Evolutionary conservation across 1,140 invertebrate species (phyloP), one percentile per base, ranked within the genome.

Genomic region (Callitettix versicolor): DNA sequence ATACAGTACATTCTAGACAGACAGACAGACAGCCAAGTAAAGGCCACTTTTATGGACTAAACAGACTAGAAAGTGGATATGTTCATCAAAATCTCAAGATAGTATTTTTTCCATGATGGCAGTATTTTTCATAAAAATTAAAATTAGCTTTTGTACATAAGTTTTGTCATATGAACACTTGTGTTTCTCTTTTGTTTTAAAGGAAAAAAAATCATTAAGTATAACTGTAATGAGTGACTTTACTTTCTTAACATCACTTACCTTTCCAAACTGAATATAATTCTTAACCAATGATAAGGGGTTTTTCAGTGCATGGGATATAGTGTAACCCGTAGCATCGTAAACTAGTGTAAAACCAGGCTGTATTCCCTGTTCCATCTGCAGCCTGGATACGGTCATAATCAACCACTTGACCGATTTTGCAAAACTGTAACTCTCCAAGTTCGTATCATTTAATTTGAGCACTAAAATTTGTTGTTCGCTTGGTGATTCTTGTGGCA

Each of bases 351-450:
- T 60, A 46, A 60, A 64, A 0, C 63, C 65, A 9, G 57, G 52
- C 7, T 53, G 47, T 30, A 56, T 62, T 7, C 64, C 64, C 9
- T 43, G 20, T 26, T 57, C 48, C 21, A 62, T 26, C 30, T 62
- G 52, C 7, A 58, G 36, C 2, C 55, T 18, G n/a, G 56, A 51
- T 5, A 59, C 55, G 0, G 54, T 52, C 62, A 65, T 65, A 15
- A 61, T 40, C 4, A 60, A 42, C 43, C 61, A 58, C 52, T 62
- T 65, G 11, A 59, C 51, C 58, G 48, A 62, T 49, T 78, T 72
- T 1, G 70, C 65, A 56, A 79, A 78, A 21, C 72, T 71, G 58
- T 79, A 86, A 53, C 75, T 68, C 0, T 75, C 73, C 0, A 79
- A 67, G 52, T 83, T 47, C 9, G 21, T n/a, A 2, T 56, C 57